Evolutionary conservation across 2,888 invertebrate genomes (phyloP).

Genomic region (Incurvaria masculella): DNA sequence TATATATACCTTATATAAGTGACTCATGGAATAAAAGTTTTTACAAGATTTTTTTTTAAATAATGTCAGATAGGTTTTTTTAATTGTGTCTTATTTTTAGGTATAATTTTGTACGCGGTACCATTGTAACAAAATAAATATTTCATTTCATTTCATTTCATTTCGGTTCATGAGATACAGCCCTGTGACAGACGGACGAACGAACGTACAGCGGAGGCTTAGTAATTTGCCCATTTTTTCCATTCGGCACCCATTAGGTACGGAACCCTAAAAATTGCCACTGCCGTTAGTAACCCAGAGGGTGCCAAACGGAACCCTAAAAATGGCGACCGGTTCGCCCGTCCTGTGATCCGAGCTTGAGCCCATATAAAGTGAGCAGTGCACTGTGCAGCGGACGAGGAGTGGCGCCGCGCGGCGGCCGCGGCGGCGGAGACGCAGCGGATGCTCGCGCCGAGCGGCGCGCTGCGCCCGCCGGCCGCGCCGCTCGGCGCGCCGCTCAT

Average conservation of each 20-base stretch:
- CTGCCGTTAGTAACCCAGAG: slow-evolving; percentile 26
- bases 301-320: too few species aligned
- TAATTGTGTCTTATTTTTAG: background rate
- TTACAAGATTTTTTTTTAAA: background rate
- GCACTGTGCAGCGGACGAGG: slow-evolving; percentile 69
- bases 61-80: background rate
- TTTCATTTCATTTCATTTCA: too few species aligned
- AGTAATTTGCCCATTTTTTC: too few species aligned
- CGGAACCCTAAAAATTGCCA: slow-evolving; percentile 13
- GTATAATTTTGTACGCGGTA: too few species aligned
- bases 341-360: slow-evolving; percentile 1
- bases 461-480: slow-evolving; percentile 58
- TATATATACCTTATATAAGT: too few species aligned
- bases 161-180: too few species aligned
- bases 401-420: slow-evolving; percentile 81
- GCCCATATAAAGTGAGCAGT: slow-evolving; percentile 2
- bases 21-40: too few species aligned
- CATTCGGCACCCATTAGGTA: background rate
- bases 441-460: slow-evolving; percentile 56
- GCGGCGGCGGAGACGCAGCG: slow-evolving; percentile 78
- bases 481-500: slow-evolving; percentile 92
- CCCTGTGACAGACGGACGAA: too few species aligned
- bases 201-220: too few species aligned
- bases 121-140: background rate
- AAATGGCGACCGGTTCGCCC: background rate